A percentile compares a stretch with the other conserved stretches of the same genome.
phyloP scores from a whole-genome alignment of 2,888 invertebrate species.

The Drosophila subquinaria region DNA sequence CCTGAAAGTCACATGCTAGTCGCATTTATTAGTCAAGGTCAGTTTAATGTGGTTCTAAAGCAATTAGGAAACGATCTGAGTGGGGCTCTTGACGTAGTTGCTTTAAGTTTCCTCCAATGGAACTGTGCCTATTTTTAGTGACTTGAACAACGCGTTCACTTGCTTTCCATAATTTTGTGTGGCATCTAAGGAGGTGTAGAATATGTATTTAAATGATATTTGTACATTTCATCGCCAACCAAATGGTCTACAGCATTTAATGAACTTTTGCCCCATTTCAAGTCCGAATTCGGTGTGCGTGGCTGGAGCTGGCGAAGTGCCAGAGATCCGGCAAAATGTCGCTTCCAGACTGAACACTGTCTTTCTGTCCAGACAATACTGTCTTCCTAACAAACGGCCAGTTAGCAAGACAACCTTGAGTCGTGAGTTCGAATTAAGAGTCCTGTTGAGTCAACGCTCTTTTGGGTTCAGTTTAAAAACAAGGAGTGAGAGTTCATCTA shows the following conservation, averaged over 20 bases:
- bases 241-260: slow-evolving; percentile 49
- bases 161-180: slow-evolving; percentile 32
- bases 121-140: slow-evolving; percentile 23
- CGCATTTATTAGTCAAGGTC: slow-evolving; percentile 15
- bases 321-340: slow-evolving; percentile 16
- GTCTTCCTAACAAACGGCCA: not conserved
- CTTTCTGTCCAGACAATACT: not conserved
- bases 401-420: slow-evolving; percentile 39
- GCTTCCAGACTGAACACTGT: slow-evolving; percentile 12
- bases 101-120: not conserved
- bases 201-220: slow-evolving; percentile 35
- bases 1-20: slow-evolving; percentile 4
- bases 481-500: slow-evolving; percentile 63
- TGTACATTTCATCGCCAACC: slow-evolving; percentile 37
- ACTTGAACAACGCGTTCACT: slow-evolving; percentile 1
- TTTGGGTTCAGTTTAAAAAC: not conserved
- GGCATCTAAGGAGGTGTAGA: slow-evolving; percentile 36
- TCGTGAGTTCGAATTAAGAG: not conserved
- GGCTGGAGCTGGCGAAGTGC: slow-evolving; percentile 30
- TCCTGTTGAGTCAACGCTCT: slow-evolving; percentile 39
- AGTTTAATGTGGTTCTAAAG: slow-evolving; percentile 4
- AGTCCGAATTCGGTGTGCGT: slow-evolving; percentile 39
- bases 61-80: slow-evolving; percentile 6
- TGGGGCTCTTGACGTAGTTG: slow-evolving; percentile 1
- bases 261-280: slow-evolving; percentile 78